Evolutionary conservation across 2,797 vertebrate genomes (phyloP).

Genomic region (Odontamblyopus rebecca): DNA sequence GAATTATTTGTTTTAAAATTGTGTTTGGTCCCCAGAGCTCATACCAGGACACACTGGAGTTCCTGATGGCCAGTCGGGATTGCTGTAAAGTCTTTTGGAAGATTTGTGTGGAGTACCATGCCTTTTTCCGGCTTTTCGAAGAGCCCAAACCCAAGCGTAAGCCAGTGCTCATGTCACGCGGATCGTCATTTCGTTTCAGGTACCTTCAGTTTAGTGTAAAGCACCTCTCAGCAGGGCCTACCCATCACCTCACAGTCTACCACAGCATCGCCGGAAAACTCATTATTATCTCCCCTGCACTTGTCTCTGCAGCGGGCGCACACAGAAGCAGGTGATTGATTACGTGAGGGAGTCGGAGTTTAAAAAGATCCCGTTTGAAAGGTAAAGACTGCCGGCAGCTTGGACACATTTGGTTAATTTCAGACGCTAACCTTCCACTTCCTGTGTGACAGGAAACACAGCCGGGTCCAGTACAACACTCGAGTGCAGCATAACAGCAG

Average conservation of each 20-base stretch:
- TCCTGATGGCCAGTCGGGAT: slow-evolving; percentile 94
- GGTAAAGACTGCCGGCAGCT: slow-evolving; percentile 75
- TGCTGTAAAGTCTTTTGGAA: slow-evolving; percentile 99
- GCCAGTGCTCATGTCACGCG: slow-evolving; percentile 92
- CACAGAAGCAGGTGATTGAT: slow-evolving; percentile 98
- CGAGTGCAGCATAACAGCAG: slow-evolving; percentile 86
- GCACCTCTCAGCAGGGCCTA: slow-evolving; percentile 7
- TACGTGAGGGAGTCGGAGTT: slow-evolving; percentile 95
- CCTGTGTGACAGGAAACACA: slow-evolving; percentile 88
- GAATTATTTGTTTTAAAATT: slow-evolving; percentile 1
- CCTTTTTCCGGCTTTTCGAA: slow-evolving; percentile 98
- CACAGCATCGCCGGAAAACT: slow-evolving; percentile 21
- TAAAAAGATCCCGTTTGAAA: slow-evolving; percentile 96
- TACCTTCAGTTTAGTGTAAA: slow-evolving; percentile 49
- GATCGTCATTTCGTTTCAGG: slow-evolving; percentile 99
- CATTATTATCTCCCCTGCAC: slow-evolving; percentile 38
- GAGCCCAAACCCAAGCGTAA: slow-evolving; percentile 97
- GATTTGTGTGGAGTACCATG: slow-evolving; percentile 97
- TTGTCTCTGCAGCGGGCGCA: slow-evolving; percentile 85
- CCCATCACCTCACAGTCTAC: slow-evolving; percentile 23
- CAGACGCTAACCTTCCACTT: slow-evolving; percentile 40
- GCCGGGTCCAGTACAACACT: slow-evolving; percentile 88
- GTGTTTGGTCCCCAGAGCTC: slow-evolving; percentile 76
- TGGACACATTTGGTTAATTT: slow-evolving; percentile 15
- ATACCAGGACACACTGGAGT: slow-evolving; percentile 94